Evolutionary conservation across 2,113 vertebrate species (phyloP), one percentile per base, ranked within the genome.

Genomic region (Aix galericulata): DNA sequence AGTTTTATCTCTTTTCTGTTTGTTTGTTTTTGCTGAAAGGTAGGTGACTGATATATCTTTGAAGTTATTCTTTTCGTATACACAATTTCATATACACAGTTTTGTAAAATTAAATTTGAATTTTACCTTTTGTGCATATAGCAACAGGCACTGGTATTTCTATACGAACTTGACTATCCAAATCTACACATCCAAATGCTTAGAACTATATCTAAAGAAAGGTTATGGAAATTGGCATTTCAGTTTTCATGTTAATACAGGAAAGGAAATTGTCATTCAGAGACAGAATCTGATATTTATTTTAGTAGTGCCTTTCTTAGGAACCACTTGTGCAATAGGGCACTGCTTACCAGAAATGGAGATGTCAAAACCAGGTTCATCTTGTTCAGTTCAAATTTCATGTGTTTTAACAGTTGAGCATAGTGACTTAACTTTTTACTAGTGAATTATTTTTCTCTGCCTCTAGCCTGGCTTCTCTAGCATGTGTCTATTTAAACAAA

Each of bases 21-120:
- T 96, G 88, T 46, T 97, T 98, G 88, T 92, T 97, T 98, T 96
- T 94, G 56, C 87, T 97, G 81, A 97, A 96, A 95, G 75, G 55
- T 91, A 96, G 86, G 82, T 21, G 79, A 90, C 56, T 91, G 93
- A 94, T 88, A 92, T 84, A 72, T 89, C 78, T 97, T 91, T 96
- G 73, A 97, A 95, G 75, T 95, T 89, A 50, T 46, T 93, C 58
- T 68, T 87, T 64, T 64, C 56, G 31, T 4, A 29, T 17, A 56
- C 5, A 29, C 2, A 20, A 3, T 42, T 69, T 82, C 56, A n/a
- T 4, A 29, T 17, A 56, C 5, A 29, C 3, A 32, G 2, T 42
- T 69, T 82, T 82, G 60, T 2, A 11, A n/a, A 76, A 89, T 86
- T 88, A 96, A 97, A 91, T 97, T 96, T 50, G 2, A 66, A 50